Evolutionary conservation across 2,113 vertebrate genomes (phyloP).

Genomic region (Dipodomys stephensi): DNA sequence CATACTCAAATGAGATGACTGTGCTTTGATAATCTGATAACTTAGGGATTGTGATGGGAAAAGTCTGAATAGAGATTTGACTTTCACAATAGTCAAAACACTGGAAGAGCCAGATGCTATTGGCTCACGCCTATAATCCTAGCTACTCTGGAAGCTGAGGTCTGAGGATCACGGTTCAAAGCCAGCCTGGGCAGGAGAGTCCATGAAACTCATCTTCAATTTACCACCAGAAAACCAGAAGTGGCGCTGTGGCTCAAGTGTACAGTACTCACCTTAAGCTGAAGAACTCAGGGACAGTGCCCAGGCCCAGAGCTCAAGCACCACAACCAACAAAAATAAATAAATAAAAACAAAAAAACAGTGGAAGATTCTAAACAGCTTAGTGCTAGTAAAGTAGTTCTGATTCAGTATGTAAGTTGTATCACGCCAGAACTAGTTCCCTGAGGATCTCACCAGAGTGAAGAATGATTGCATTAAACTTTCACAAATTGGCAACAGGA

Average conservation of each 20-base stretch:
- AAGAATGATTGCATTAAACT: not conserved
- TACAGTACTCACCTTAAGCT: too few species aligned
- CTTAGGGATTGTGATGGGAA: not conserved
- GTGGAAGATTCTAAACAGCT: not conserved
- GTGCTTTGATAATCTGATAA: not conserved
- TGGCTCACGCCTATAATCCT: too few species aligned
- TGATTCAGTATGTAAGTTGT: not conserved
- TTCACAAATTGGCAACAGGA: not conserved
- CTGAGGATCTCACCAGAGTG: not conserved
- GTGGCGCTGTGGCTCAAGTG: too few species aligned
- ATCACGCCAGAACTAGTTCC: not conserved
- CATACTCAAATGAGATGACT: not conserved
- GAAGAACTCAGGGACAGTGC: too few species aligned
- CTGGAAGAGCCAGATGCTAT: not conserved
- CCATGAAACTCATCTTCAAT: too few species aligned
- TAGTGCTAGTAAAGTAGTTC: not conserved
- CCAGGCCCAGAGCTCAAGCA: too few species aligned
- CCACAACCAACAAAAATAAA: too few species aligned
- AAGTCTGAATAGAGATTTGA: not conserved
- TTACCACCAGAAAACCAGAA: too few species aligned
- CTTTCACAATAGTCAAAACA: conserved; percentile 1
- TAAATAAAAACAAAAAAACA: not conserved
- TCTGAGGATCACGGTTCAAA: too few species aligned
- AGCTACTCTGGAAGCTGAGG: too few species aligned
- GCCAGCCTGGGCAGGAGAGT: too few species aligned